phyloP scores from a whole-genome alignment of 2,888 invertebrate species.

The Balanococcus diminutus region DNA sequence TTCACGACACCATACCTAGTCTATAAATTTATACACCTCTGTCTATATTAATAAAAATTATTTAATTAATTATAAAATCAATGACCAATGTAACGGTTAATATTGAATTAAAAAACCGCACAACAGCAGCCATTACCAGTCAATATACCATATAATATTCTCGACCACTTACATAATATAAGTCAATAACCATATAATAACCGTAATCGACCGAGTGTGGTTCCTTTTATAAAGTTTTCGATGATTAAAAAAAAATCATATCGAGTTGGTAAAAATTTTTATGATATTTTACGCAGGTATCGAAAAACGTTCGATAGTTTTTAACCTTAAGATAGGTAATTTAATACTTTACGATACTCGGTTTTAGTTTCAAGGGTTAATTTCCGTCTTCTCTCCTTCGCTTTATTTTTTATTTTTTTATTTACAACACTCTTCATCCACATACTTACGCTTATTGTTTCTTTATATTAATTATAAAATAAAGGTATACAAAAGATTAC shows the following conservation, averaged over 20 bases:
- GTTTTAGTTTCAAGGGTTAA: neutral
- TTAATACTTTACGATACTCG: neutral
- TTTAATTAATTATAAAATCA: neutral
- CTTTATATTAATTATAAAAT: constrained; percentile 1
- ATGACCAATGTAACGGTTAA: neutral
- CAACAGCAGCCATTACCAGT: neutral
- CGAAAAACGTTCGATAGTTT: neutral
- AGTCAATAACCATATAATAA: constrained; percentile 11
- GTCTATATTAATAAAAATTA: neutral
- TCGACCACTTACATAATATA: neutral
- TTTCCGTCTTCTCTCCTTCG: neutral
- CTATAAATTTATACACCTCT: neutral
- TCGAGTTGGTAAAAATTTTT: constrained; percentile 3
- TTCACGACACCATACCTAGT: too few relatives aligned
- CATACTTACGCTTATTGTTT: neutral
- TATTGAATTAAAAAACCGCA: neutral
- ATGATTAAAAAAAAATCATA: constrained; percentile 1
- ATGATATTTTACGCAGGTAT: neutral
- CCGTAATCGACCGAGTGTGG: constrained; percentile 1
- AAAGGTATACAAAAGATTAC: constrained; percentile 9
- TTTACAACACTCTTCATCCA: neutral
- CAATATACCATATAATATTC: neutral
- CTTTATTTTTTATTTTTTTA: neutral
- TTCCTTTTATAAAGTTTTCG: neutral
- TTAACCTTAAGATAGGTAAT: neutral